Base-by-base conservation (phyloP, 2,797 vertebrate genomes). In the Cetoscarus ocellatus region DNA sequence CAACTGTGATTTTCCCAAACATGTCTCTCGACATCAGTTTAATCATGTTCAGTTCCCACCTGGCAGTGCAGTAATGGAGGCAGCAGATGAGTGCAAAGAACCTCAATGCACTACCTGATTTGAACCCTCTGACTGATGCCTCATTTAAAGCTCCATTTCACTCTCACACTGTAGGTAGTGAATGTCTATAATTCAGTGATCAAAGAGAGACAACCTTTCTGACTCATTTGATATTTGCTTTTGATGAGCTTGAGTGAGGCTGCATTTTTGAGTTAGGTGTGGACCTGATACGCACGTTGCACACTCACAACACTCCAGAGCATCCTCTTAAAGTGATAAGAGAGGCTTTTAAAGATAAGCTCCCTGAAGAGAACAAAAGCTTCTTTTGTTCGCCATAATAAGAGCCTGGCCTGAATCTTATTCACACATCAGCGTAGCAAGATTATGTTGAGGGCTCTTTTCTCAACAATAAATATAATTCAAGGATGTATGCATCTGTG, bases 331-430 rank as follows among this genome's bases (percentile, higher is more conserved):
- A 15, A 40, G 18, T 50, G 49, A 79, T 72, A 73, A 86, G 73
- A 42, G 50, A 59, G 40, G 57, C 69, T 82, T 83, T 85, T 64
- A 57, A 69, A 79, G 17, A 55, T 55, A 76, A 64, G 63, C 68
- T 59, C 70, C 55, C 42, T 56, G 38, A 84, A 70, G 55, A 67
- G 59, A 85, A 75, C 40, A 85, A 78, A 78, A 77, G 43, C 51
- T 80, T 88, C 49, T 76, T 89, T 80, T 89, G 71, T 91, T 89
- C 67, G 61, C 55, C 47, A 42, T 75, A 86, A 90, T 88, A 64
- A 85, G 47, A 79, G 27, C 61, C 43, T 75, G 59, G 67, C 35
- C 18, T 67, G 48, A 72, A 60, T 73, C 45, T 68, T 51, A 75
- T 54, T 70, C 54, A 34, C 40, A 19, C 38, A 34, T 68, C 8